Evolutionary conservation across 2,797 vertebrate species (phyloP), one percentile per base, ranked within the genome.

Genomic region (Philypnodon macrostomus): DNA sequence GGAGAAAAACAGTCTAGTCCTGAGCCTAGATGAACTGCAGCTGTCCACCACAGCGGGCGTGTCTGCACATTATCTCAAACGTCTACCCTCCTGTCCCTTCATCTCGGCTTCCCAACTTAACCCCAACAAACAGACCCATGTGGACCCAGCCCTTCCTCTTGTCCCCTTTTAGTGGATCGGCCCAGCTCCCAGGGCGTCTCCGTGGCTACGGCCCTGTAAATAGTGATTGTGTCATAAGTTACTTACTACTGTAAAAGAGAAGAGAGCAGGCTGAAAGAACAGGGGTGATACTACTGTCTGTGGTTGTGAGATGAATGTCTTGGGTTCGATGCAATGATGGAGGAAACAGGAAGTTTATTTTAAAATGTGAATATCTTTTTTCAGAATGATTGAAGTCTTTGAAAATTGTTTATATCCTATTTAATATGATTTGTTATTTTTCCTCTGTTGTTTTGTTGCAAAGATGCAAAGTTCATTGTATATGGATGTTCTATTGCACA

Each of bases 261-360:
- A 69, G 55, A 45, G 51, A 61, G 44, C 23, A 52, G 71, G 45
- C 4, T 33, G 60, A 58, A 59, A 8, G 51, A 42, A 39, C 53
- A 53, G 53, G 24, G 32, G 44, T 51, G 63, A 57, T 59, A 41
- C 59, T 52, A 36, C 57, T 48, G 59, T 79, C 54, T 71, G 55
- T 65, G 59, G 70, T 53, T 57, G 53, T 53, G 69, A 74, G 61
- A 73, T 80, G 75, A 88, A 84, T 86, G 85, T 86, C 69, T 63
- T 56, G 82, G 80, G 81, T 81, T 83, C 52, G 81, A 85, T 88
- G 86, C 77, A 89, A 85, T 85, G 84, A 73, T 41, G 52, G 58
- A 74, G 53, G 62, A 61, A 69, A 81, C 63, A 82, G 77, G 54
- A 81, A 42, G 75, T 81, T 85, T 86, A 83, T 87, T 81, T 84